Conservation (phyloP, 2,888 invertebrate genomes). For the Gandaritis pyraliata region DNA sequence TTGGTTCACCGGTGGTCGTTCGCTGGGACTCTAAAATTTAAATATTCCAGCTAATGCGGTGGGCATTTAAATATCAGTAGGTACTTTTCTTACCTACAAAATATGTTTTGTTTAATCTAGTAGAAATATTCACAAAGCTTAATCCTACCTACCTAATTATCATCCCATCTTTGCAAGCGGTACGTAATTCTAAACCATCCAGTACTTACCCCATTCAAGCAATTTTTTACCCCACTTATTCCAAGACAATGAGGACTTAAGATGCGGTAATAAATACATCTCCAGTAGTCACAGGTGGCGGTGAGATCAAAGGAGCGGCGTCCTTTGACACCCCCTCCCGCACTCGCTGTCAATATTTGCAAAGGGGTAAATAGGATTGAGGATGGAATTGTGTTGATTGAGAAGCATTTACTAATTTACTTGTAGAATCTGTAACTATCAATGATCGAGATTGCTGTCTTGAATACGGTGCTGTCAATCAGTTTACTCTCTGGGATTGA, state of each 20-base stretch:
- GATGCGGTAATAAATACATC: slow-evolving; percentile 50
- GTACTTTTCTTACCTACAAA: no score
- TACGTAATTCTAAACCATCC: slow-evolving; percentile 36
- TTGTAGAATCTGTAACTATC: slow-evolving; percentile 38
- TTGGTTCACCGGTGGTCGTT: no score
- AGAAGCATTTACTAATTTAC: slow-evolving; percentile 36
- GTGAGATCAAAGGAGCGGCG: slow-evolving; percentile 68
- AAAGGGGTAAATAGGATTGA: slow-evolving; percentile 58
- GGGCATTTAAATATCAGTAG: no score
- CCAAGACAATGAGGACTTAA: slow-evolving; percentile 45
- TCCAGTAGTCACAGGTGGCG: slow-evolving; percentile 62
- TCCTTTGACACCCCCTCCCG: slow-evolving; percentile 54
- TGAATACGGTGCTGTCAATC: neutral
- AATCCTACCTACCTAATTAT: slow-evolving; percentile 24
- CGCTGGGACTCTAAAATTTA: no score
- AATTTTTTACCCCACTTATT: slow-evolving; percentile 38
- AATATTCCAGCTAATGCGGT: no score
- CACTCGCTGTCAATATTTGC: slow-evolving; percentile 65
- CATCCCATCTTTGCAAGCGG: slow-evolving; percentile 25
- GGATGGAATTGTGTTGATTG: slow-evolving; percentile 52
- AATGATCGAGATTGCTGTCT: neutral
- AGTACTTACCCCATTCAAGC: slow-evolving; percentile 36
- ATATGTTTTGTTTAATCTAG: neutral
- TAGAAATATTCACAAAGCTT: neutral
- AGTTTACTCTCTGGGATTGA: no score